Base-by-base conservation (phyloP, 1,140 invertebrate genomes). In the Arctopsyche grandis region DNA sequence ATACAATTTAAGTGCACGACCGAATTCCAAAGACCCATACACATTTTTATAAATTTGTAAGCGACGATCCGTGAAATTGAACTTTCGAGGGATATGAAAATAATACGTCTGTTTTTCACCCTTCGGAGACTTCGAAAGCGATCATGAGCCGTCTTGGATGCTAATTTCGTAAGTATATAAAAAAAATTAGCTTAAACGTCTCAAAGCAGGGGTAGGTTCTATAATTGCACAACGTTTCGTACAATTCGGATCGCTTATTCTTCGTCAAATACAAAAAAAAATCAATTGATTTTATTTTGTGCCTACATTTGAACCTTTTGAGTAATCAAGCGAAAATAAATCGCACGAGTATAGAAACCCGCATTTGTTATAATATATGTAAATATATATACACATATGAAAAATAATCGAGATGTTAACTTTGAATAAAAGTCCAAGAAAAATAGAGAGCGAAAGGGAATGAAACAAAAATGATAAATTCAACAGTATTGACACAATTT, bases 321-420 rank as follows among this genome's bases (percentile, higher is more conserved):
- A 74, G 70, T 74, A 74, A 74, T 74, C 70, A 74, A 74, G 70
- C 48, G 38, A 74, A 74, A 74, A 3, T 43, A 52, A 3, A 38
- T 52, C 44, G 70, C 22, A 4, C 48, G 19, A 43, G 48, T 9
- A 21, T 74, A 21, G 19, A 22, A 74, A 22, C 70, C 24, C n/a
- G n/a, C n/a, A n/a, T n/a, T n/a, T n/a, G 70, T 74, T 74, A 19
- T 38, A 74, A 5, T 7, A 71, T 38, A n/a, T 5, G 21, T 3
- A 38, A 7, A 38, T 1, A 38, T 1, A 38, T n/a, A n/a, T n/a
- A n/a, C n/a, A n/a, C n/a, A n/a, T n/a, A n/a, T n/a, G 29, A 38
- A 7, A 38, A 7, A 38, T 1, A 38, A 7, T 38, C 7, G 29
- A 7, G 29, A 38, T 38, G 29, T 38, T 4, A 38, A 38, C 29